Conservation (phyloP, 1,140 invertebrate species). For the Cotesia typhae region DNA sequence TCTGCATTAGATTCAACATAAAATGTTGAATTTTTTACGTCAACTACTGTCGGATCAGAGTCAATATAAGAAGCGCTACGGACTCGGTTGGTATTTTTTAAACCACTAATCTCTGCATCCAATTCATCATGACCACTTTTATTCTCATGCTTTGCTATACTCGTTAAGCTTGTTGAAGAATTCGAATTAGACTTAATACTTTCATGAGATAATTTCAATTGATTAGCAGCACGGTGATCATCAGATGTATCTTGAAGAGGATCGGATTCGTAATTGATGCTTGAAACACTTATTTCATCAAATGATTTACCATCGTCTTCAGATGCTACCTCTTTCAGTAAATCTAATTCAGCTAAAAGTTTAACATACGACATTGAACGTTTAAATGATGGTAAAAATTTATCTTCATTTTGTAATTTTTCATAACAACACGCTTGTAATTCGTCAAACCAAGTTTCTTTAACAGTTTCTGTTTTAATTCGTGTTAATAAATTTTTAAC, state of each 20-base stretch:
- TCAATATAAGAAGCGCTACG: constrained; percentile 45
- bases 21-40: constrained; percentile 49
- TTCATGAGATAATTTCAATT: constrained; percentile 33
- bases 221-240: constrained; percentile 28
- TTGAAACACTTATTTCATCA: constrained; percentile 64
- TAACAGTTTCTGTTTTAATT: constrained; percentile 72
- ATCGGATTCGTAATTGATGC: constrained; percentile 59
- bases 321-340: constrained; percentile 69
- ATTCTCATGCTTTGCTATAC: constrained; percentile 40
- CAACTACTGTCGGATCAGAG: constrained; percentile 42
- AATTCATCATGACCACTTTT: constrained; percentile 43
- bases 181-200: constrained; percentile 46
- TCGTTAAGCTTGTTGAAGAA: constrained; percentile 45
- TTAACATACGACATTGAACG: constrained; percentile 76
- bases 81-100: constrained; percentile 38
- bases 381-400: constrained; percentile 77
- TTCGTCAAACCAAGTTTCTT: constrained; percentile 86
- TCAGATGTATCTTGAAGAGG: constrained; percentile 49
- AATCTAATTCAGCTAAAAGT: constrained; percentile 79
- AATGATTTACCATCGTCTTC: constrained; percentile 69
- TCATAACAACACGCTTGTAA: constrained; percentile 77
- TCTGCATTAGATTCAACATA: constrained; percentile 52
- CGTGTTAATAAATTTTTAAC: constrained; percentile 72
- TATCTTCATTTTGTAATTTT: constrained; percentile 73
- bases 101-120: constrained; percentile 34